Base-by-base conservation (phyloP, 2,888 invertebrate species). In the Entomobrya proxima region DNA sequence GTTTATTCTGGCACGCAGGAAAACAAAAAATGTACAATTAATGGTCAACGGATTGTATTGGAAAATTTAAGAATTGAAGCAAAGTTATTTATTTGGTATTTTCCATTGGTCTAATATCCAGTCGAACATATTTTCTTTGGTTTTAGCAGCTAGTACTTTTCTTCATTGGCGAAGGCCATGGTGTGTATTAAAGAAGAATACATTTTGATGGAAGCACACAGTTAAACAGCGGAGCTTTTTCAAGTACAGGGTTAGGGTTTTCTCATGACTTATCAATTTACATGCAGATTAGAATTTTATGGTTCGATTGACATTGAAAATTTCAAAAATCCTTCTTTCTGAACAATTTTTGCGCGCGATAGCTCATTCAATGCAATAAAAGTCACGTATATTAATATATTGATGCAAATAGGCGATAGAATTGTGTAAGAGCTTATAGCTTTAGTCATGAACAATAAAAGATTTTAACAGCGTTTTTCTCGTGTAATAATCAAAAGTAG, bases 281-380 rank as follows among this genome's bases (percentile, higher is more conserved):
- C 81, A 81, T 81, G 81, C 74, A 81, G 58, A 83, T 83, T 47
- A 67, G 37, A 37, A 76, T 75, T 83, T 83, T 83, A 83, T 83
- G 76, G 61, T 83, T 64, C 27, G 75, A 76, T 83, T 83, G 83
- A 52, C 83, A 83, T 83, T 83, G 83, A 61, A 76, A 35, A 35
- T 58, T 81, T 81, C 61, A 1, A 81, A 74, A 81, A 75, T 74
- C 40, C 35, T 37, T 35, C 37, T 18, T 18, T 21, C 9, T 9
- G 30, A 13, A 30, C 15, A 58, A 11, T 21, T 5, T 67, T 67
- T 7, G 67, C 67, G 67, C 37, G 67, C 21, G 35, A 37, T 67
- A 37, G 67, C 21, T 40, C 37, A 67, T 9, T 2, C 67, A 18
- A 67, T 37, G 18, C 37, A 67, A 67, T 37, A 21, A 30, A 58